Base-by-base conservation (phyloP, 2,113 vertebrate species). In the Oncorhynchus mykiss region DNA sequence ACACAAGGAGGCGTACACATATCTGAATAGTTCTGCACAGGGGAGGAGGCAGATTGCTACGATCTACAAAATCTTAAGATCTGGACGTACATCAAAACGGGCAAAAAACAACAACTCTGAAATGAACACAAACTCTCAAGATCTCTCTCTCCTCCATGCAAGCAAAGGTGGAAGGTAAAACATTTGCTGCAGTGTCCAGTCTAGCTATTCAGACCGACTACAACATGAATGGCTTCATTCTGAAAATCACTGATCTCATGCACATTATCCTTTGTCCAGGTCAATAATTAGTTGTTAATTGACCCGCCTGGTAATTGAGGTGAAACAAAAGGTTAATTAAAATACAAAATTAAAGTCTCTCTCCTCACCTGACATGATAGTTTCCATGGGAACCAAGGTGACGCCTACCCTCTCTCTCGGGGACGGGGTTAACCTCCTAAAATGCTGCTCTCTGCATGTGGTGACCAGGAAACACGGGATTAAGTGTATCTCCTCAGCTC, bases 381-480 rank as follows among this genome's bases (percentile, higher is more conserved):
- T n/a, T 27, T n/a, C 34, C 34, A 8, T 27, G 9, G 11, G 20
- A 13, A 2, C 34, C 34, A 20, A 60, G 31, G 48, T 65, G 16
- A n/a, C 24, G 12, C 8, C 6, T 29, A 69, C 69, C 6, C 66
- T 57, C 8, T 60, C 67, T 70, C 49, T 71, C 49, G 64, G 59
- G 25, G 60, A n/a, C 24, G 57, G 71, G 24, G 54, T 64, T 65
- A 31, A 48, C 67, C 65, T 85, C 78, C 80, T 77, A 84, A 6
- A 31, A 72, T 83, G 51, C 74, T 65, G 27, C 57, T 78, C 79
- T 84, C 80, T 77, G 73, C 83, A 79, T 83, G 88, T 89, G 92
- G 78, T 74, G 81, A 87, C 90, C 89, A 94, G 94, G 94, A 96
- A 96, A 81, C 49, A 20, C 74, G 74, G 80, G 77, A 73, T 80